phyloP scores from a whole-genome alignment of 53 echinoderm and acorn worm species.

The Antedon mediterranea region DNA sequence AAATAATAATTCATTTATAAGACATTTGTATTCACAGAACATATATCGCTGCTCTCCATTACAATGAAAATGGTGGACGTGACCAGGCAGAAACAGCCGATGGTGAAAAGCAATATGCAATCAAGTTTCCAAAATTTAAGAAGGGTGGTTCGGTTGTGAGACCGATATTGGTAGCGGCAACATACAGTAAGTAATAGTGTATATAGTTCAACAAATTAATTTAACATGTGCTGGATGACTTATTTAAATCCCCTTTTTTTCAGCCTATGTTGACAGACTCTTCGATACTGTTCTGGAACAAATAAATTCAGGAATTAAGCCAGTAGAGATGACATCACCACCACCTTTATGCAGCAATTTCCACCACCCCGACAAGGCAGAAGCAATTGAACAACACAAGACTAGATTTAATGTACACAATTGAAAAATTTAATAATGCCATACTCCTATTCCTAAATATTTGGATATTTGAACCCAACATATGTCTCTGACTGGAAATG shows the following conservation, averaged over 20 bases:
- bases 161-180: neutral
- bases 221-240: too few species aligned
- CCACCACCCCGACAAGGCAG: neutral
- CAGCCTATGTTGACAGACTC: too few species aligned
- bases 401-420: too few species aligned
- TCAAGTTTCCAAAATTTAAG: constrained; percentile 8
- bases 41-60: constrained; percentile 17
- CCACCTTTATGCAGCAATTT: too few species aligned
- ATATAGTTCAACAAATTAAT: too few species aligned
- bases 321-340: too few species aligned
- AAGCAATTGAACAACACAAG: neutral
- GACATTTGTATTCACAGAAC: constrained; percentile 8
- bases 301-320: too few species aligned
- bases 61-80: constrained; percentile 7
- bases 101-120: constrained; percentile 1
- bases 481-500: neutral
- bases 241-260: too few species aligned
- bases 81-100: neutral
- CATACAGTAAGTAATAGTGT: neutral
- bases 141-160: neutral
- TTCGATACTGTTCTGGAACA: too few species aligned
- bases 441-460: too few species aligned
- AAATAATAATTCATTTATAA: neutral
- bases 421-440: too few species aligned
- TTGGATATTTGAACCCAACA: neutral